phyloP scores from a whole-genome alignment of 2,888 invertebrate species.

The Chrysomela aeneicollis region DNA sequence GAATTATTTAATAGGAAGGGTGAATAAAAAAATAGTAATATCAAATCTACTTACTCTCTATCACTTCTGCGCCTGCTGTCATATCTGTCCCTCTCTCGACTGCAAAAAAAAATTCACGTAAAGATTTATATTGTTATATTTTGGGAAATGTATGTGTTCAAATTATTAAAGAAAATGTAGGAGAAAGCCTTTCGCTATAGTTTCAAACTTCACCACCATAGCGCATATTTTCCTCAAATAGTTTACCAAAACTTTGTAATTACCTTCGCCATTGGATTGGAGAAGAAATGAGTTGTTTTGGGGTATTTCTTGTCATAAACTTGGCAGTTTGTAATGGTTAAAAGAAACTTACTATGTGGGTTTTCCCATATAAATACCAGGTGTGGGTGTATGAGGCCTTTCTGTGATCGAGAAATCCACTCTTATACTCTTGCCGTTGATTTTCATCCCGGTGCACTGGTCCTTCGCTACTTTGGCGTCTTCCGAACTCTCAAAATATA shows the following conservation, averaged over 20 bases:
- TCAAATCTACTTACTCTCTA: conserved; percentile 50
- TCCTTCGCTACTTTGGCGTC: conserved; percentile 95
- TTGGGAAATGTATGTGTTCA: not conserved
- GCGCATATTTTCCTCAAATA: conserved; percentile 38
- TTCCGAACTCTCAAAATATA: conserved; percentile 87
- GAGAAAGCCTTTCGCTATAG: conserved; percentile 43
- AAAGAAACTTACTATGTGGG: conserved; percentile 79
- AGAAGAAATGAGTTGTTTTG: conserved; percentile 16
- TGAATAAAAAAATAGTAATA: conserved; percentile 2
- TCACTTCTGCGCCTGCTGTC: conserved; percentile 48
- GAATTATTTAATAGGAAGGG: not conserved
- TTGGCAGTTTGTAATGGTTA: not conserved
- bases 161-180: conserved; percentile 28
- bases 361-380: conserved; percentile 96
- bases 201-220: conserved; percentile 37
- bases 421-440: conserved; percentile 90
- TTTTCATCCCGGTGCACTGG: conserved; percentile 91
- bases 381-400: conserved; percentile 96
- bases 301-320: not conserved
- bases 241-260: conserved; percentile 28
- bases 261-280: conserved; percentile 14
- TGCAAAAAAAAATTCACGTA: conserved; percentile 41
- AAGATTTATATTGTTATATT: too few relatives aligned
- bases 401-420: conserved; percentile 97
- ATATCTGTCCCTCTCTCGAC: conserved; percentile 53